Base-by-base conservation (phyloP, 1,140 invertebrate species). In the Caerostris darwini region DNA sequence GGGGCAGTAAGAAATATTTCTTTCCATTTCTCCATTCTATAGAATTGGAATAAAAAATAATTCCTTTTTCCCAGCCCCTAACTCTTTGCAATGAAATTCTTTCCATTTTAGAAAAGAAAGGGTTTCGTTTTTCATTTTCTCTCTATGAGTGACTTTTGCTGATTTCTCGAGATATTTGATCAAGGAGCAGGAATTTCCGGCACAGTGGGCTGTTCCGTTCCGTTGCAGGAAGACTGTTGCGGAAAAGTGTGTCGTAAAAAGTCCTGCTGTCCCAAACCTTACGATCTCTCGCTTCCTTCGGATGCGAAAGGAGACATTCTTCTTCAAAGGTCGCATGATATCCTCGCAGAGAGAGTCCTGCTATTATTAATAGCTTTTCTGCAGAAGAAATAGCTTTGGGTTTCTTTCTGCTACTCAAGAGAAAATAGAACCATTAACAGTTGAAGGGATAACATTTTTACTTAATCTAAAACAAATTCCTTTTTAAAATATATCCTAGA, bases 191-290 rank as follows among this genome's bases (percentile, higher is more conserved):
- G 56, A 58, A 59, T 85, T 85, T 85, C 56, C 83, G 83, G 83
- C 57, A 85, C 83, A 85, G 58, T 59, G 83, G 56, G 54, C 58
- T 59, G 53, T 85, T 85, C 57, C 82, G 83, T 34, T 34, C 34
- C 34, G 34, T 34, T 34, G 34, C 34, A 34, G 34, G 34, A 0
- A 34, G 34, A 34, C 34, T 34, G n/a, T n/a, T n/a, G 34, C 34
- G 34, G 34, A 56, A 85, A 57, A 59, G 83, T 85, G n/a, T 58
- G 34, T 85, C 83, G 83, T 85, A 85, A 85, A 34, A 85, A 85
- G 83, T n/a, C n/a, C n/a, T 85, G 83, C 83, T 85, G 83, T 17
- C 17, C 56, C 17, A 17, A 85, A 85, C 56, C 58, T 85, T 85
- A 85, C 83, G 83, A 85, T 85, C 83, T 85, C 14, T 54, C 17